These are phyloP conservation scores for Cephus spinipes DNA, from an alignment of 2,888 invertebrate genomes.

Conservation along the genomic window DNA sequence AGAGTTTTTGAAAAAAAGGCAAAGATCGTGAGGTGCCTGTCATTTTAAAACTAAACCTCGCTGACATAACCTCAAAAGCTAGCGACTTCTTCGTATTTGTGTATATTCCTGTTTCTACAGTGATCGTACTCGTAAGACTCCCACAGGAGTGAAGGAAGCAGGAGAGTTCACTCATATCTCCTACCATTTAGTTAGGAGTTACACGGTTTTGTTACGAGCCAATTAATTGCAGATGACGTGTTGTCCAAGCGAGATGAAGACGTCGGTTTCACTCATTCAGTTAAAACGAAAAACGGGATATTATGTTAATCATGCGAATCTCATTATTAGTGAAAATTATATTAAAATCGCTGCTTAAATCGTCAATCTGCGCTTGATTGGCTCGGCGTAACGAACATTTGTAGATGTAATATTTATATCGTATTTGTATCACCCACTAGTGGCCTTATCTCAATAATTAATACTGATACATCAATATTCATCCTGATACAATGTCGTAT, in stretches of 20 bases:
- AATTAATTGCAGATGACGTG: not conserved
- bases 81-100: not conserved
- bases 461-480: slow-evolving; percentile 45
- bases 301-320: not conserved
- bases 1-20: not conserved
- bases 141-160: not conserved
- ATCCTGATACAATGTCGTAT: slow-evolving; percentile 35
- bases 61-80: not conserved
- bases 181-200: not conserved
- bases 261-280: not conserved
- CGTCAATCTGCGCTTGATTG: not conserved
- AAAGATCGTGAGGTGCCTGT: not conserved
- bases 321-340: not conserved
- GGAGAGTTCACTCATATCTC: not conserved
- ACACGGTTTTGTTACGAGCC: not conserved
- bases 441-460: slow-evolving; percentile 63
- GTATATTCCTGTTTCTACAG: not conserved
- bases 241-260: not conserved
- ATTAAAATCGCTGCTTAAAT: not conserved
- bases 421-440: slow-evolving; percentile 64
- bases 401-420: slow-evolving; percentile 56
- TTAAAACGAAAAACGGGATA: not conserved
- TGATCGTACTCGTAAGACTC: not conserved
- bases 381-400: not conserved
- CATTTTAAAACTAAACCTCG: not conserved